Percentiles rank a stretch among this genome's conserved stretches.
Conservation (phyloP, 2,797 vertebrate genomes). For the Lophura swinhoii region DNA sequence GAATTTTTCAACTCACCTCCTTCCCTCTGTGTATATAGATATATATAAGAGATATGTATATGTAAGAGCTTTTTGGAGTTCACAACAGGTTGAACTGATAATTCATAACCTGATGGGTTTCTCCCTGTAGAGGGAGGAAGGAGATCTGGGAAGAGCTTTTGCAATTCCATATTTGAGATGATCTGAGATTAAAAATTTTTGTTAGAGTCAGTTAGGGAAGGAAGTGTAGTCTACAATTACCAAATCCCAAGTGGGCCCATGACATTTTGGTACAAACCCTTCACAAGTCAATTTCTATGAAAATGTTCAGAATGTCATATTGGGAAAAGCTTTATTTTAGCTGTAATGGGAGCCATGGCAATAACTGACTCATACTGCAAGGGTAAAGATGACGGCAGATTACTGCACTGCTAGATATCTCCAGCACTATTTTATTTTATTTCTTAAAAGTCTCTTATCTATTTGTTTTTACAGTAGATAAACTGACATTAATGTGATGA, state of each 20-base stretch:
- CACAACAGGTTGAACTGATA: neutral
- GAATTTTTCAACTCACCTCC: neutral
- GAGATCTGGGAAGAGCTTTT: neutral
- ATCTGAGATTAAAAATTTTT: neutral
- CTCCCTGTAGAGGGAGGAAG: neutral
- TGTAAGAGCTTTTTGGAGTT: neutral
- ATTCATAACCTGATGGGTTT: neutral
- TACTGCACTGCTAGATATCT: neutral
- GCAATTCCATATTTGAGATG: neutral
- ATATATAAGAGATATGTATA: too few species aligned
- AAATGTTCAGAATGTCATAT: neutral
- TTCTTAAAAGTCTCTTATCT: neutral
- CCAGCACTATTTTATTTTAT: neutral
- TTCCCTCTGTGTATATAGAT: too few species aligned
- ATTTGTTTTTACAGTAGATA: neutral
- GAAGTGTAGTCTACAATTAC: neutral
- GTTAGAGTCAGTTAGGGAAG: neutral
- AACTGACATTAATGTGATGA: neutral
- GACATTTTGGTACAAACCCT: neutral
- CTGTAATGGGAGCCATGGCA: neutral
- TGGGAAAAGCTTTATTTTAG: constrained; percentile 1
- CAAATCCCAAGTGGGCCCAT: neutral
- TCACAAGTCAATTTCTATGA: neutral
- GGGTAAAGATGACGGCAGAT: neutral
- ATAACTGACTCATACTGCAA: neutral